These are phyloP conservation scores for Antheraea assamensis DNA, from an alignment of 2,888 invertebrate species.

Conservation along the genomic window DNA sequence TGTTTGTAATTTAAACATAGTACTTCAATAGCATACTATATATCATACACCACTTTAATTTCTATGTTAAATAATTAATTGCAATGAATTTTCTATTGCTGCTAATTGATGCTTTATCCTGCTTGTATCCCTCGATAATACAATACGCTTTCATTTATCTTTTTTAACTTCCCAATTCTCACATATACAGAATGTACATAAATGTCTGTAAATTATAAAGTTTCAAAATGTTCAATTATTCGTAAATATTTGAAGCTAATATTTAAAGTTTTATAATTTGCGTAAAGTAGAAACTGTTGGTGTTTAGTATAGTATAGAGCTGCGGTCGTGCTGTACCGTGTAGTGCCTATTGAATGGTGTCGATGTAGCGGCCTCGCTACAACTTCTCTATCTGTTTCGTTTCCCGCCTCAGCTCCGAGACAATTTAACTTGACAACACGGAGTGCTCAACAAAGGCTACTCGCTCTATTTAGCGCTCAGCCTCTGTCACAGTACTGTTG, in stretches of 20 bases:
- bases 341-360: slow-evolving; percentile 66
- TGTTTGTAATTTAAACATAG: too few species aligned
- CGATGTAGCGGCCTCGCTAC: slow-evolving; percentile 67
- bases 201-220: background rate
- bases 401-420: slow-evolving; percentile 68
- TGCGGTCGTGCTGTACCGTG: slow-evolving; percentile 33
- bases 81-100: background rate
- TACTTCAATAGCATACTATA: background rate
- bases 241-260: background rate
- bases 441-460: slow-evolving; percentile 68
- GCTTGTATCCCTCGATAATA: too few species aligned
- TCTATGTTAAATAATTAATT: background rate
- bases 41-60: background rate
- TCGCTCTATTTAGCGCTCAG: slow-evolving; percentile 71
- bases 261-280: background rate
- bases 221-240: background rate
- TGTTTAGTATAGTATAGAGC: slow-evolving; percentile 29
- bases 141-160: too few species aligned
- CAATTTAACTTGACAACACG: slow-evolving; percentile 80
- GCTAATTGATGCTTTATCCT: background rate
- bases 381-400: slow-evolving; percentile 79
- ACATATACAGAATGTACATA: background rate
- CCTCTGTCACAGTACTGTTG: slow-evolving; percentile 51
- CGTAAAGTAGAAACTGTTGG: background rate
- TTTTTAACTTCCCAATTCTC: background rate